phyloP scores from a whole-genome alignment of 2,113 vertebrate species.

The Sphaerodactylus townsendi region DNA sequence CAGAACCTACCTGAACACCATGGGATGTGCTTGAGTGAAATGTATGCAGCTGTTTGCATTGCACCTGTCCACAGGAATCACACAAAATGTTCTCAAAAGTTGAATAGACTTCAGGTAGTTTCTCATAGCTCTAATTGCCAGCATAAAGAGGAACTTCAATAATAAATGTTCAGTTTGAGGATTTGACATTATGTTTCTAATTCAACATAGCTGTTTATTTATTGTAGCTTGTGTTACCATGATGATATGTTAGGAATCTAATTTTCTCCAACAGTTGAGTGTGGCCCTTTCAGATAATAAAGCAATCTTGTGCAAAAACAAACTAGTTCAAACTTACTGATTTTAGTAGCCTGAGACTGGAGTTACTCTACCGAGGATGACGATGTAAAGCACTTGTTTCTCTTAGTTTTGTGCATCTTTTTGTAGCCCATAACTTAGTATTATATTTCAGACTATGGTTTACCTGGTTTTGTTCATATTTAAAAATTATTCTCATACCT shows the following conservation, averaged over 20 bases:
- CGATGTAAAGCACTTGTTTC: too few species aligned
- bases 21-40: too few species aligned
- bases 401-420: background rate
- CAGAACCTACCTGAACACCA: background rate
- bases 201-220: background rate
- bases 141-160: background rate
- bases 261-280: background rate
- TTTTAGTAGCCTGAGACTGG: too few species aligned
- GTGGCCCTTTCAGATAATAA: background rate
- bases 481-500: slow-evolving; percentile 43
- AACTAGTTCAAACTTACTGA: too few species aligned
- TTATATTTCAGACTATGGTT: background rate
- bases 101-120: background rate
- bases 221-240: background rate
- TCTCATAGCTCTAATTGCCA: background rate
- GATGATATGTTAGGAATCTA: background rate
- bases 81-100: background rate
- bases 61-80: background rate
- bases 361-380: too few species aligned
- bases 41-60: background rate
- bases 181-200: background rate
- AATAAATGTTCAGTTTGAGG: background rate
- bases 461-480: background rate
- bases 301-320: too few species aligned
- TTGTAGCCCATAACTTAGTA: background rate